Percentiles rank a stretch among this genome's conserved stretches.
These are phyloP conservation scores for Nemotelus pantherinus DNA, from an alignment of 2,888 invertebrate genomes.

Conservation along the genomic window DNA sequence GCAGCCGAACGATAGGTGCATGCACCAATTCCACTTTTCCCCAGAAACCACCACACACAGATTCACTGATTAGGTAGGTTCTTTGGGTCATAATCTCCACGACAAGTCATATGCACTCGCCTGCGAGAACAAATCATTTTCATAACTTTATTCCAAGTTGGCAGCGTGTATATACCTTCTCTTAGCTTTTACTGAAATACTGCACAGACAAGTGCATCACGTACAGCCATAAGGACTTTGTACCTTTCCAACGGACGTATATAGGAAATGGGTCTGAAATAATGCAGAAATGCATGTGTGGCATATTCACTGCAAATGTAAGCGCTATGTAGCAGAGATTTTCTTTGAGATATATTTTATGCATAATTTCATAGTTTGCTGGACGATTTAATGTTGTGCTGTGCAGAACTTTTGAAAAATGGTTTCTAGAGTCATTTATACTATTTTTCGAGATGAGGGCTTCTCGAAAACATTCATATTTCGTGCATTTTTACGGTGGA, in stretches of 20 bases:
- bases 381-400: not conserved
- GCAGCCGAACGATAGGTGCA: too few relatives aligned
- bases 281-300: not conserved
- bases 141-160: too few relatives aligned
- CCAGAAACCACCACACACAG: too few relatives aligned
- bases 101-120: too few relatives aligned
- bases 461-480: not conserved
- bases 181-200: too few relatives aligned
- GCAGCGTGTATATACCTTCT: too few relatives aligned
- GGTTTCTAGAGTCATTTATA: not conserved
- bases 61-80: not conserved
- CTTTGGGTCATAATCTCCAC: not conserved
- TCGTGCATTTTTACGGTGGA: not conserved
- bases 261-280: too few relatives aligned
- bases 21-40: too few relatives aligned
- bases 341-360: not conserved
- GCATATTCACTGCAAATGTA: not conserved
- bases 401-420: not conserved
- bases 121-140: not conserved
- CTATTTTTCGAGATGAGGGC: not conserved
- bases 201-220: too few relatives aligned
- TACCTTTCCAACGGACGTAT: too few relatives aligned
- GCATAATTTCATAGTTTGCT: constrained; percentile 3
- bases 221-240: too few relatives aligned
- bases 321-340: too few relatives aligned